Percentiles rank a stretch among this genome's conserved stretches.
Conservation (phyloP, 1,140 invertebrate genomes). For the Zaprionus gabonicus region DNA sequence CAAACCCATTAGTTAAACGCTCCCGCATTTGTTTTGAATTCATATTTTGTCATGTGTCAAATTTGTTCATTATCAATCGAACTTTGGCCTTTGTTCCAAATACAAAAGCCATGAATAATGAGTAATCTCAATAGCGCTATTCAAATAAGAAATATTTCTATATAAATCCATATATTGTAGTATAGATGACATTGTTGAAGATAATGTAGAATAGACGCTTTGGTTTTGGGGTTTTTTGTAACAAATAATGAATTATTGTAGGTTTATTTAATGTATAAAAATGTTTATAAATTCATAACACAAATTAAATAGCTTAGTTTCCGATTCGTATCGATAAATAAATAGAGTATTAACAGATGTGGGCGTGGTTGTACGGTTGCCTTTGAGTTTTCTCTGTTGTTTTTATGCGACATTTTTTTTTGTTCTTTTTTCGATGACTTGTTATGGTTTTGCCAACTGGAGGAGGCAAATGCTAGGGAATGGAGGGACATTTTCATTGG, state of each 20-base stretch:
- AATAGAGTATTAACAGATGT: conserved; percentile 71
- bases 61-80: conserved; percentile 50
- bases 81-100: conserved; percentile 33
- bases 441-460: conserved; percentile 65
- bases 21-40: conserved; percentile 51
- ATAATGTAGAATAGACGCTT: background rate
- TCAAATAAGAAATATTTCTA: conserved; percentile 5
- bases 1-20: conserved; percentile 59
- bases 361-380: conserved; percentile 46
- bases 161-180: background rate
- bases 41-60: conserved; percentile 37
- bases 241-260: conserved; percentile 59
- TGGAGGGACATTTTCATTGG: conserved; percentile 37
- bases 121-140: background rate
- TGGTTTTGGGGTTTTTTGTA: conserved; percentile 44
- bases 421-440: conserved; percentile 63
- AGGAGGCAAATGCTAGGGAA: conserved; percentile 63
- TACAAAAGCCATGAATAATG: conserved; percentile 8
- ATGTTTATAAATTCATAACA: conserved; percentile 48
- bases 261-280: conserved; percentile 66
- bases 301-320: conserved; percentile 70
- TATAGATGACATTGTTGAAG: background rate
- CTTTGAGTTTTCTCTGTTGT: conserved; percentile 29
- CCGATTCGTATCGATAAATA: conserved; percentile 64
- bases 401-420: conserved; percentile 44